A percentile compares a stretch with the other conserved stretches of the same genome.
These are phyloP conservation scores for Penaeus japonicus DNA, from an alignment of 1,140 invertebrate species.

Conservation along the genomic window DNA sequence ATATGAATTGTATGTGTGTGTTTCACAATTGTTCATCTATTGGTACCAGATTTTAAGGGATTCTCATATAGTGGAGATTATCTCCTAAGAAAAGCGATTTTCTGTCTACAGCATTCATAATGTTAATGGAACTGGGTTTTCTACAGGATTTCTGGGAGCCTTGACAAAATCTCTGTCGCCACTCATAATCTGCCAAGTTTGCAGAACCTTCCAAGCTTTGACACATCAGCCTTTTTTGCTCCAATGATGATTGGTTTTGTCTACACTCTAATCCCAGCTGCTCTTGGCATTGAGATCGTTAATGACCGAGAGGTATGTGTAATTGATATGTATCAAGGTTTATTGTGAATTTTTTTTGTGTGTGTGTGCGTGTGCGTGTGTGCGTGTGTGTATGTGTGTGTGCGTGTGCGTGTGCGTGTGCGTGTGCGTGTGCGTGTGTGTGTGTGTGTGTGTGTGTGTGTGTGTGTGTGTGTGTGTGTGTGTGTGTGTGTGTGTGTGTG, in stretches of 20 bases:
- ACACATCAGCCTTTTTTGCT: slow-evolving; percentile 75
- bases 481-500: slow-evolving; percentile 3
- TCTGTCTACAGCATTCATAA: not conserved
- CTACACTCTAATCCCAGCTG: slow-evolving; percentile 78
- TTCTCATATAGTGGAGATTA: too few species aligned
- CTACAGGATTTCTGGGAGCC: not conserved
- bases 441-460: too few species aligned
- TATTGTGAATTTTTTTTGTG: not conserved
- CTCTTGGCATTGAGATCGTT: slow-evolving; percentile 81
- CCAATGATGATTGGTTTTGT: slow-evolving; percentile 80
- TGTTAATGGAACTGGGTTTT: not conserved
- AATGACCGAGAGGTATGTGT: slow-evolving; percentile 79
- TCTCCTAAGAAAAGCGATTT: too few species aligned
- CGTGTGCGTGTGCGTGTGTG: too few species aligned
- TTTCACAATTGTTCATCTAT: too few species aligned
- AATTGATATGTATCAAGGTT: too few species aligned
- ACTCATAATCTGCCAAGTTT: slow-evolving; percentile 21
- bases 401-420: too few species aligned
- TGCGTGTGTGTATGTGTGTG: too few species aligned
- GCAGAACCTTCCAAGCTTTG: slow-evolving; percentile 71
- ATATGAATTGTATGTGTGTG: too few species aligned
- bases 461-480: too few species aligned
- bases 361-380: too few species aligned
- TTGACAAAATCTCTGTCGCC: not conserved
- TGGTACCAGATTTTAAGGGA: too few species aligned